phyloP scores from a whole-genome alignment of 1,140 invertebrate genomes.

The Cataglyphis hispanica region DNA sequence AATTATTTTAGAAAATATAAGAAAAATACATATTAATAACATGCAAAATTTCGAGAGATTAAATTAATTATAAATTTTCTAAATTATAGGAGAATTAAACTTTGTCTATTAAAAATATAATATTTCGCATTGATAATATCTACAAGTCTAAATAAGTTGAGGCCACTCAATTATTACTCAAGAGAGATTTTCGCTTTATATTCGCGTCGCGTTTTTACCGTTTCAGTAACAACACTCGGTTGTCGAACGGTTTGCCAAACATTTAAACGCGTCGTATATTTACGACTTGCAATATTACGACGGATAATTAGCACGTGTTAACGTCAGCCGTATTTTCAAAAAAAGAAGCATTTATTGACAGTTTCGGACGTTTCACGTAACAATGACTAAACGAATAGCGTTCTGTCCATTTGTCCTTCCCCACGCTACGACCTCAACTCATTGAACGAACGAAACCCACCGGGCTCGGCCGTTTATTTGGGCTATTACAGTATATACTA shows the following conservation, averaged over 20 bases:
- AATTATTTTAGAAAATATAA: conserved; percentile 1
- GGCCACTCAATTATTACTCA: not conserved
- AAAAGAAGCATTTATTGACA: conserved; percentile 11
- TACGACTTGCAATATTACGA: conserved; percentile 31
- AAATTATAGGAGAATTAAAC: not conserved
- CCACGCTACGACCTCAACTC: conserved; percentile 38
- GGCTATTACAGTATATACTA: too few species aligned
- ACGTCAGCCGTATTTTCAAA: conserved; percentile 43
- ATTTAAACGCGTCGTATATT: conserved; percentile 32
- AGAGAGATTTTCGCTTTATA: conserved; percentile 7
- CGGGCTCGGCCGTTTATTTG: not conserved
- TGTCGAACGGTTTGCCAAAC: not conserved
- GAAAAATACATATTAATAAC: not conserved
- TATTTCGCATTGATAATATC: not conserved
- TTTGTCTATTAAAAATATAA: not conserved
- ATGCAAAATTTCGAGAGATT: not conserved
- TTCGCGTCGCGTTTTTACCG: not conserved
- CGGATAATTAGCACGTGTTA: conserved; percentile 53
- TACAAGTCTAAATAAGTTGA: conserved; percentile 33
- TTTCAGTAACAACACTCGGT: not conserved
- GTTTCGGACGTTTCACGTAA: conserved; percentile 34
- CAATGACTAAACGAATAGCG: conserved; percentile 15
- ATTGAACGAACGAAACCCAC: conserved; percentile 35
- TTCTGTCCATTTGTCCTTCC: not conserved
- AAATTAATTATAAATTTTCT: not conserved